phyloP scores from a whole-genome alignment of 2,113 vertebrate species.

The Gymnorhina tibicen region DNA sequence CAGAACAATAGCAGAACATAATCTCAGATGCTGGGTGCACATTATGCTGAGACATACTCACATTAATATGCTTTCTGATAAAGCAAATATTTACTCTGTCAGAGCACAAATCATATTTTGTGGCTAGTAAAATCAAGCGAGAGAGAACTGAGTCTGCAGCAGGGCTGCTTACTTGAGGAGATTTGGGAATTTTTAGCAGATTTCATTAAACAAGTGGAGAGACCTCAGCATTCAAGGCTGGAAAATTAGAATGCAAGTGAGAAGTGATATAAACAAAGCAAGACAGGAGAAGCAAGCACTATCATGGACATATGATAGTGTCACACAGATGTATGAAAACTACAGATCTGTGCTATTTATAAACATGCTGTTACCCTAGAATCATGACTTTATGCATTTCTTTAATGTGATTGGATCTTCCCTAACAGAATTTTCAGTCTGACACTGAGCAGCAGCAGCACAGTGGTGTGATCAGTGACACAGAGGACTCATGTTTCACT shows the following conservation, averaged over 20 bases:
- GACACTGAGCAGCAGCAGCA: background rate
- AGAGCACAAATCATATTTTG: slow-evolving; percentile 82
- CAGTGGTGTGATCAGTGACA: background rate
- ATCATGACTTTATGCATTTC: background rate
- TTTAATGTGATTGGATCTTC: fast-evolving
- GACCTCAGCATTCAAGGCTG: slow-evolving; percentile 48
- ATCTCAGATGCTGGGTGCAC: slow-evolving; percentile 66
- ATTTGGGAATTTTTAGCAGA: slow-evolving; percentile 76
- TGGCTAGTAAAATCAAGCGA: slow-evolving; percentile 66
- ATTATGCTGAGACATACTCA: slow-evolving; percentile 75
- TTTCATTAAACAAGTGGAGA: slow-evolving; percentile 78
- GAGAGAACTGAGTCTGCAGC: slow-evolving; percentile 77
- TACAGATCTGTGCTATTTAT: background rate
- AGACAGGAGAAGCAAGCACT: slow-evolving; percentile 18
- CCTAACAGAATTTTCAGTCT: background rate
- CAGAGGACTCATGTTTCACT: background rate
- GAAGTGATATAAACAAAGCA: background rate
- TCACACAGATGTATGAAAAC: background rate
- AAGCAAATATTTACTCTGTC: slow-evolving; percentile 76
- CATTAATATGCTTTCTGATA: slow-evolving; percentile 76
- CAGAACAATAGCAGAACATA: slow-evolving; percentile 62
- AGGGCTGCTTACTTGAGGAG: slow-evolving; percentile 69
- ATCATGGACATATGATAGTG: background rate
- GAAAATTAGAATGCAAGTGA: slow-evolving; percentile 64
- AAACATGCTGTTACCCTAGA: background rate